A percentile compares a stretch with the other conserved stretches of the same genome.
These are phyloP conservation scores for Anoncus sp. DNA, from an alignment of 2,888 invertebrate genomes.

Conservation along the genomic window DNA sequence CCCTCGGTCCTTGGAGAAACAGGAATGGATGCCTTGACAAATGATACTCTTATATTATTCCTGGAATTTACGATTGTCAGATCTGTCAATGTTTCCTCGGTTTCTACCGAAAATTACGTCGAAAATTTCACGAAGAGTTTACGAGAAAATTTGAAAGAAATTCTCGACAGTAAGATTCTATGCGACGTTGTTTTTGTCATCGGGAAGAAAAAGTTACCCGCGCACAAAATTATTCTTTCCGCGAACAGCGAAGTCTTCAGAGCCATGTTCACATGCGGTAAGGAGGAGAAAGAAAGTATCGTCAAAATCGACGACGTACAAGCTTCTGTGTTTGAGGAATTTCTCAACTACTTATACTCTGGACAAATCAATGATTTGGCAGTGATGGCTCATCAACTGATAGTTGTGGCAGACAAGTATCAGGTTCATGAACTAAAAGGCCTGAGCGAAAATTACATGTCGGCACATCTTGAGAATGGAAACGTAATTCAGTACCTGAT, in stretches of 20 bases:
- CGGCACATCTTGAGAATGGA: background rate
- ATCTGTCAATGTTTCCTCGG: background rate
- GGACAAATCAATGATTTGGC: background rate
- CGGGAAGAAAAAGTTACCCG: background rate
- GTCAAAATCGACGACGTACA: constrained; percentile 5
- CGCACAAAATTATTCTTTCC: constrained; percentile 7
- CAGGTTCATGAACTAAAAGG: background rate
- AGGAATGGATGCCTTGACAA: background rate
- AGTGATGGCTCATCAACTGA: background rate
- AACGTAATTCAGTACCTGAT: constrained; percentile 6
- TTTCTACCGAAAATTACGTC: background rate
- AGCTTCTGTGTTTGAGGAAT: constrained; percentile 2
- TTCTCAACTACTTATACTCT: constrained; percentile 26
- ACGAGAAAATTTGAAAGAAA: background rate
- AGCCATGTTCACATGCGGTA: background rate
- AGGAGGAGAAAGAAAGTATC: background rate
- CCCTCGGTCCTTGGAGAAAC: too few relatives aligned
- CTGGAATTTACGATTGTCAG: constrained; percentile 4
- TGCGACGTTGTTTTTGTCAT: constrained; percentile 19
- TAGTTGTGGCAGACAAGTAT: constrained; percentile 31
- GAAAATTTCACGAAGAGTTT: background rate
- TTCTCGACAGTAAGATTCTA: background rate
- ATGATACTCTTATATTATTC: constrained; percentile 17
- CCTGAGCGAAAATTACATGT: background rate
- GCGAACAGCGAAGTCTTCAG: constrained; percentile 13